A percentile compares a stretch with the other conserved stretches of the same genome.
Conservation (phyloP, 2,888 invertebrate genomes). For the Pandemis corylana region DNA sequence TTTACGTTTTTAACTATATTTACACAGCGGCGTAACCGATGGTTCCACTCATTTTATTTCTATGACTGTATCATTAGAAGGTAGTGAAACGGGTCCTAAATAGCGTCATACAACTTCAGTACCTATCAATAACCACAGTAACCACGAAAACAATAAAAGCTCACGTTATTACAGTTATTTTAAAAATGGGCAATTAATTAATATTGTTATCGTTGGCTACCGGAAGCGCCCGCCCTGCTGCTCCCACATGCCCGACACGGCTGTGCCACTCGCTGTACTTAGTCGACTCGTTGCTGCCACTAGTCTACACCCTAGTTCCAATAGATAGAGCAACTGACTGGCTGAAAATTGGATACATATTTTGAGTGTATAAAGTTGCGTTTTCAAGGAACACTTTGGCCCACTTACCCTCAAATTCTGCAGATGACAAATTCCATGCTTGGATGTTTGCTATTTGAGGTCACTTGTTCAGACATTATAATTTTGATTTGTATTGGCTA, state of each 20-base stretch:
- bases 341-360: background rate
- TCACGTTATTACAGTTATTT: conserved; percentile 7
- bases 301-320: background rate
- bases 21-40: background rate
- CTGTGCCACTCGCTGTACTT: background rate
- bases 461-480: background rate
- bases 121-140: background rate
- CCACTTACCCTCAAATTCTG: background rate
- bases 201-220: conserved; percentile 36
- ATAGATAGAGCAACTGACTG: background rate
- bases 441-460: background rate
- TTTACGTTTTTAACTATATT: too few relatives aligned
- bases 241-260: conserved; percentile 2
- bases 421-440: background rate
- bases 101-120: background rate
- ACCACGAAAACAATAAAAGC: conserved; percentile 16
- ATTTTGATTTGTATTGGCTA: background rate
- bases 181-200: conserved; percentile 33
- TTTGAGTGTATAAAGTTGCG: background rate
- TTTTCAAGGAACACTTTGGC: background rate
- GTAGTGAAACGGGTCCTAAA: too few relatives aligned
- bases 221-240: conserved; percentile 33
- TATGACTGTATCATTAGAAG: too few relatives aligned
- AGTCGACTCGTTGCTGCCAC: background rate
- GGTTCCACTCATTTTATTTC: too few relatives aligned